phyloP scores from a whole-genome alignment of 2,888 invertebrate species.

The Neocrepidodera transversa region DNA sequence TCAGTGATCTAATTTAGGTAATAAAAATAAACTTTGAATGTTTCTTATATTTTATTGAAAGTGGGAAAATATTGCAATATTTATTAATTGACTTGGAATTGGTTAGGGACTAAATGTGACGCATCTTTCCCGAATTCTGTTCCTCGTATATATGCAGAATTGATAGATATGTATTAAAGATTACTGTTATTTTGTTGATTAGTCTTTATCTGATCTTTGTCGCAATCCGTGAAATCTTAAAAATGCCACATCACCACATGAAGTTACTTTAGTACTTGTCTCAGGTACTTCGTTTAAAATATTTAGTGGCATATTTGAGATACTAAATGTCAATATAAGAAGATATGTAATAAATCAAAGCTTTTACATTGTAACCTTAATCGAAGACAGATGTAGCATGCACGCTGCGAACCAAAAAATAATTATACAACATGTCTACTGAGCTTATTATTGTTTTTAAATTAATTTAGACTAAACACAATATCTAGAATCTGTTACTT shows the following conservation, averaged over 20 bases:
- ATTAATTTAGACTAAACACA: not conserved
- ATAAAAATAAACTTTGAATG: too few species aligned
- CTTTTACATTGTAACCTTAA: conserved; percentile 13
- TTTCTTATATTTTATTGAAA: too few species aligned
- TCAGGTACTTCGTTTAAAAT: conserved; percentile 27
- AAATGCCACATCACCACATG: conserved; percentile 20
- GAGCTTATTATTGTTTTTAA: not conserved
- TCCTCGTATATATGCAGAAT: conserved; percentile 3
- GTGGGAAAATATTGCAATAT: too few species aligned
- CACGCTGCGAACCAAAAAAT: conserved; percentile 5
- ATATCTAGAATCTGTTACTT: too few species aligned
- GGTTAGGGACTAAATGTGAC: too few species aligned
- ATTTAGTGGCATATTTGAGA: conserved; percentile 32
- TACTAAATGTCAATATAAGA: conserved; percentile 29
- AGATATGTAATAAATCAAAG: conserved; percentile 21
- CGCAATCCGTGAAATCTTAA: conserved; percentile 27
- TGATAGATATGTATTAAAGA: conserved; percentile 5
- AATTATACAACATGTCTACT: not conserved
- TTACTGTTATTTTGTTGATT: conserved; percentile 17
- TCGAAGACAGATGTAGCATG: conserved; percentile 19
- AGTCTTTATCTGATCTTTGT: conserved; percentile 24
- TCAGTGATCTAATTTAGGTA: not conserved
- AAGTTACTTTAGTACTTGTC: conserved; percentile 19
- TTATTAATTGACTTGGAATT: too few species aligned
- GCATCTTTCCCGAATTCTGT: too few species aligned